Evolutionary conservation across 2,888 invertebrate species (phyloP).

Genomic region (Campoplex capitator): DNA sequence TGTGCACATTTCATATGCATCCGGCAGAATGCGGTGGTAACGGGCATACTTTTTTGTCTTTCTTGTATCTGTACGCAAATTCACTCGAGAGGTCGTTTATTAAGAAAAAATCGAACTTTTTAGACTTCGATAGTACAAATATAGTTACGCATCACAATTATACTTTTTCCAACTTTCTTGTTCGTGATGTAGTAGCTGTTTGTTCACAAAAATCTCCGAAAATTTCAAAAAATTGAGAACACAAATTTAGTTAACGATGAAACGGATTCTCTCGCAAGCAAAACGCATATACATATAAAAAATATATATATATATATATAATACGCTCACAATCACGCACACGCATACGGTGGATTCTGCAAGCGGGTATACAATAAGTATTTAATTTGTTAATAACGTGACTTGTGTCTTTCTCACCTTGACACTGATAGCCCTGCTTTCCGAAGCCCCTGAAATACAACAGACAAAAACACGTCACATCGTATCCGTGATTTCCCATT

Average conservation of each 20-base stretch:
- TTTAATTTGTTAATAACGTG: conserved; percentile 83
- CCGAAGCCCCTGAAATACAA: conserved; percentile 95
- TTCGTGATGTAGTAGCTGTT: neutral
- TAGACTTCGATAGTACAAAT: neutral
- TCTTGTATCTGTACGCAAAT: neutral
- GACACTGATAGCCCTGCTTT: conserved; percentile 99
- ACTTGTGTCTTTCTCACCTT: conserved; percentile 90
- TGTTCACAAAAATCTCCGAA: neutral
- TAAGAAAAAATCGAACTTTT: neutral
- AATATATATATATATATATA: conserved; percentile 36
- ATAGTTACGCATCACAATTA: neutral
- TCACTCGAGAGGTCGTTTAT: neutral
- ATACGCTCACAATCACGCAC: conserved; percentile 70
- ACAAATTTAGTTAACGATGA: neutral
- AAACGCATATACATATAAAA: conserved; percentile 22
- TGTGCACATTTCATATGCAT: neutral
- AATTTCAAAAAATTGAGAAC: neutral
- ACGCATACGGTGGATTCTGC: conserved; percentile 74
- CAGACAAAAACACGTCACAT: conserved; percentile 84
- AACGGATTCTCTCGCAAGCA: conserved; percentile 36
- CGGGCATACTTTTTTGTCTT: too few species aligned
- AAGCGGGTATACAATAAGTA: conserved; percentile 74
- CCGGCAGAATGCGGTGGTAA: too few species aligned
- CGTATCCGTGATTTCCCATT: conserved; percentile 81
- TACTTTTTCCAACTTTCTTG: neutral